Percentiles rank a stretch among this genome's conserved stretches.
Conservation (phyloP, 2,888 invertebrate species). For the Gymnocheta viridis region DNA sequence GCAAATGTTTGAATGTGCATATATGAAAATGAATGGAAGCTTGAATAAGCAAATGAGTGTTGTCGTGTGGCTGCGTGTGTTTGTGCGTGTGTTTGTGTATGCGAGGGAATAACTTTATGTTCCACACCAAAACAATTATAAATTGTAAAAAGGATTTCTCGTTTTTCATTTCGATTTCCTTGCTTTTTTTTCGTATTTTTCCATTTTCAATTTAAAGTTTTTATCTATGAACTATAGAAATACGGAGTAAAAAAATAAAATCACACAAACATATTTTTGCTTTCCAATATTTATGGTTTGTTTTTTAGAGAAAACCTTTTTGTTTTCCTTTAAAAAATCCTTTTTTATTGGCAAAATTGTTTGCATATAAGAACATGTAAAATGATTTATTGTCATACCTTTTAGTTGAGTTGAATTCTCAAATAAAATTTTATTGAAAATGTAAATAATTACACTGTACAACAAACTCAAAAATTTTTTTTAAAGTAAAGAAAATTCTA, state of each 20-base stretch:
- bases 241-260: background rate
- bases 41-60: background rate
- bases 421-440: too few relatives aligned
- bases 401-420: too few relatives aligned
- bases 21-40: background rate
- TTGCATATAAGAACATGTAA: background rate
- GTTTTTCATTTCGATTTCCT: background rate
- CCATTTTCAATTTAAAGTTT: slow-evolving; percentile 47
- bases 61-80: background rate
- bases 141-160: slow-evolving; percentile 22
- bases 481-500: too few relatives aligned
- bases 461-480: too few relatives aligned
- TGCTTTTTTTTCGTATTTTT: background rate
- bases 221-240: slow-evolving; percentile 1
- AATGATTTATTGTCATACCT: too few relatives aligned
- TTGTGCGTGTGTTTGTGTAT: background rate
- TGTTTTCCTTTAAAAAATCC: background rate
- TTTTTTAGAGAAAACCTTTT: background rate
- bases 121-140: slow-evolving; percentile 10
- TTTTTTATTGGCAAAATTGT: background rate
- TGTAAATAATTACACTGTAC: too few relatives aligned
- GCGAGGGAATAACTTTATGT: background rate
- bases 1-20: background rate
- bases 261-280: background rate
- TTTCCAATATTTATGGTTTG: slow-evolving; percentile 15